Conservation (phyloP, 1,140 invertebrate genomes). For the Apis mellifera region Amel_HAv3.1 CM009941.2:9692501-9693000, state of each 20-base stretch:
- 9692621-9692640: constrained; percentile 2
- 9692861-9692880: no score
- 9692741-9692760: background rate
- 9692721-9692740: background rate
- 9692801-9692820: background rate
- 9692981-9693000: no score
- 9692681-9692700: background rate
- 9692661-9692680: constrained; percentile 6
- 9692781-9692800: background rate
- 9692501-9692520: no score
- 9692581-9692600: background rate
- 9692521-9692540: no score
- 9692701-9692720: background rate
- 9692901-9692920: no score
- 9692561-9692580: background rate
- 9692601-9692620: background rate
- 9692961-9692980: no score
- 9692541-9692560: no score
- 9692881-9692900: no score
- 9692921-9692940: no score
- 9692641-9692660: constrained; percentile 11
- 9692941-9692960: no score
- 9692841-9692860: no score
- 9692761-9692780: background rate
- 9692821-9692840: background rate